These are phyloP conservation scores for Myoxocephalus aenaeus DNA, from an alignment of 2,797 vertebrate species.

Conservation along the genomic window DNA sequence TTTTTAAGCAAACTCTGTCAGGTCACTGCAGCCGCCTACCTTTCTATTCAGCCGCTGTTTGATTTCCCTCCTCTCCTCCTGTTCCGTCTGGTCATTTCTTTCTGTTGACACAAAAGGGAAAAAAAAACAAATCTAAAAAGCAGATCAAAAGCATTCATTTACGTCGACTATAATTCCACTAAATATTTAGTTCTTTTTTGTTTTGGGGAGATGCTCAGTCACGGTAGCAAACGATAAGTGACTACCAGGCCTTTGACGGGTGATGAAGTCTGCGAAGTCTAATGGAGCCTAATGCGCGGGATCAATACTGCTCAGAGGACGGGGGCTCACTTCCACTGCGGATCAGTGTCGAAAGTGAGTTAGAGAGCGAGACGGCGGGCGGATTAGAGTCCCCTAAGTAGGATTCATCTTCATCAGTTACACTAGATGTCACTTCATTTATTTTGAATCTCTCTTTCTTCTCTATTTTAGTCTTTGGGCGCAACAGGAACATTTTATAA, in stretches of 20 bases:
- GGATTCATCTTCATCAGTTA: constrained; percentile 39
- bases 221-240: too few relatives aligned
- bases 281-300: constrained; percentile 15
- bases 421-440: constrained; percentile 33
- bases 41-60: constrained; percentile 97
- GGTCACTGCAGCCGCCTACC: constrained; percentile 77
- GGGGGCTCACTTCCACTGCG: constrained; percentile 1
- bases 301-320: constrained; percentile 11
- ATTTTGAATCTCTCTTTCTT: constrained; percentile 28
- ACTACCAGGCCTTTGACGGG: not conserved
- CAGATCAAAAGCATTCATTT: not conserved
- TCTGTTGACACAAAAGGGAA: constrained; percentile 81
- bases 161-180: not conserved
- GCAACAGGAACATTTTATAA: not conserved
- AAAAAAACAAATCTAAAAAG: not conserved
- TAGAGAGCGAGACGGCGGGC: not conserved
- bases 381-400: constrained; percentile 26
- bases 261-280: constrained; percentile 17
- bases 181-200: not conserved
- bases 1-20: not conserved
- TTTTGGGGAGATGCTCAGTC: not conserved
- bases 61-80: constrained; percentile 96
- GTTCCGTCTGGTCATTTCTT: constrained; percentile 96
- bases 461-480: not conserved
- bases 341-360: constrained; percentile 1